A percentile compares a stretch with the other conserved stretches of the same genome.
Evolutionary conservation across 2,888 invertebrate species (phyloP).

Genomic region (Choreutis nemorana): DNA sequence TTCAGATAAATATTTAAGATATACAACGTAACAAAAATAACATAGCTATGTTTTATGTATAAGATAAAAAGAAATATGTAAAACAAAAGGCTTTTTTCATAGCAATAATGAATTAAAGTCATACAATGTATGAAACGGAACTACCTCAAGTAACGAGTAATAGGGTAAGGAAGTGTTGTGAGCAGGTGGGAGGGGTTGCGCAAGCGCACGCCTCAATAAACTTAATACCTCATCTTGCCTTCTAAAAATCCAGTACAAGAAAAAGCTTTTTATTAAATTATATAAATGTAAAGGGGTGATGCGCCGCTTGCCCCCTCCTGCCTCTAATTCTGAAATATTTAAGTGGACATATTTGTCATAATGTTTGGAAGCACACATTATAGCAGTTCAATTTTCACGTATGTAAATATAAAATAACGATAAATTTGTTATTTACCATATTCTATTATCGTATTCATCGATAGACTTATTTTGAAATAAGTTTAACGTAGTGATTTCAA

Average conservation of each 20-base stretch:
- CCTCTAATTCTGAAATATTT: constrained; percentile 26
- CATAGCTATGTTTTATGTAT: constrained; percentile 40
- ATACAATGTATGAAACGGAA: constrained; percentile 49
- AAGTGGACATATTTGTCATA: constrained; percentile 42
- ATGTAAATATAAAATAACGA: constrained; percentile 54
- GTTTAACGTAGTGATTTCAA: constrained; percentile 51
- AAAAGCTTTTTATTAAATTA: constrained; percentile 15
- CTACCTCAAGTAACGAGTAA: constrained; percentile 60
- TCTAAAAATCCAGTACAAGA: constrained; percentile 26
- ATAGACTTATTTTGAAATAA: constrained; percentile 58
- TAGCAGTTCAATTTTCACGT: constrained; percentile 41
- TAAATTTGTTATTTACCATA: constrained; percentile 61
- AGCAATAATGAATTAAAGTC: constrained; percentile 38
- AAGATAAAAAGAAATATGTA: constrained; percentile 41
- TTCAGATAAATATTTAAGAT: constrained; percentile 1
- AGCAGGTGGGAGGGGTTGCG: constrained; percentile 28
- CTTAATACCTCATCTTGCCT: constrained; percentile 34
- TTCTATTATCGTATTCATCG: constrained; percentile 53
- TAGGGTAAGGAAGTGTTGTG: constrained; percentile 37
- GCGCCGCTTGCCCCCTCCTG: constrained; percentile 4
- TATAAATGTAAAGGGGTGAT: constrained; percentile 10
- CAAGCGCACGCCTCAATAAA: constrained; percentile 5
- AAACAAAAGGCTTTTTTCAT: constrained; percentile 44
- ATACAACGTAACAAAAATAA: constrained; percentile 24
- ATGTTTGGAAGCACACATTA: constrained; percentile 48